Conservation (phyloP, 2,888 invertebrate genomes). For the Pasiphila rectangulata region DNA sequence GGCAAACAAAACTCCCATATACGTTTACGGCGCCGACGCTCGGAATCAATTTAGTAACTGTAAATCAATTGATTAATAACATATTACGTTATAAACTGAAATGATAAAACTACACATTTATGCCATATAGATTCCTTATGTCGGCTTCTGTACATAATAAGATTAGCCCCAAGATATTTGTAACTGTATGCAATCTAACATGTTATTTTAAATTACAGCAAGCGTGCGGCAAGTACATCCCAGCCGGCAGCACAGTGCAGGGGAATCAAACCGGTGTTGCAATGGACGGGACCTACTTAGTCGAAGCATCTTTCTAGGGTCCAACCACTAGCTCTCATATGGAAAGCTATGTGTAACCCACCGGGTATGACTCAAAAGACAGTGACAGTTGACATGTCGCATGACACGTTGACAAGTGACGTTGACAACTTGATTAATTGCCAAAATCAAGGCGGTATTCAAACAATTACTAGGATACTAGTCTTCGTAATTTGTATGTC, state of each 20-base stretch:
- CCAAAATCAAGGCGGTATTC: constrained; percentile 31
- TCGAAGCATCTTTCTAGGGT: constrained; percentile 90
- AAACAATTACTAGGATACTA: constrained; percentile 70
- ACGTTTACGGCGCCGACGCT: no score
- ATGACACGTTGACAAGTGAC: constrained; percentile 23
- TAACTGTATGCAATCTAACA: no score
- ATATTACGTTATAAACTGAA: no score
- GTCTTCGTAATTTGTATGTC: constrained; percentile 54
- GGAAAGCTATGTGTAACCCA: constrained; percentile 65
- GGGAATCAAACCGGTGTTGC: constrained; percentile 90
- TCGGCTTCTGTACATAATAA: no score
- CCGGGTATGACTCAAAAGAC: constrained; percentile 31
- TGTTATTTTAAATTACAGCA: constrained; percentile 76
- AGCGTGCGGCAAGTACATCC: constrained; percentile 93
- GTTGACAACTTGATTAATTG: constrained; percentile 15
- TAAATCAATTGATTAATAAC: no score
- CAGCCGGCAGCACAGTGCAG: constrained; percentile 89
- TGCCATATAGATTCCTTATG: no score
- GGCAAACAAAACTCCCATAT: neutral
- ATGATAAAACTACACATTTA: no score
- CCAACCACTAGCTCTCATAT: constrained; percentile 61
- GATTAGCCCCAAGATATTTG: no score
- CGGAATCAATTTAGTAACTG: no score
- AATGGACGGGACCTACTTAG: constrained; percentile 92
- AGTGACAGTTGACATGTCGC: constrained; percentile 33